Evolutionary conservation across 1,140 invertebrate genomes (phyloP), one percentile per base, ranked within the genome.

Genomic region (Conus ventricosus): DNA sequence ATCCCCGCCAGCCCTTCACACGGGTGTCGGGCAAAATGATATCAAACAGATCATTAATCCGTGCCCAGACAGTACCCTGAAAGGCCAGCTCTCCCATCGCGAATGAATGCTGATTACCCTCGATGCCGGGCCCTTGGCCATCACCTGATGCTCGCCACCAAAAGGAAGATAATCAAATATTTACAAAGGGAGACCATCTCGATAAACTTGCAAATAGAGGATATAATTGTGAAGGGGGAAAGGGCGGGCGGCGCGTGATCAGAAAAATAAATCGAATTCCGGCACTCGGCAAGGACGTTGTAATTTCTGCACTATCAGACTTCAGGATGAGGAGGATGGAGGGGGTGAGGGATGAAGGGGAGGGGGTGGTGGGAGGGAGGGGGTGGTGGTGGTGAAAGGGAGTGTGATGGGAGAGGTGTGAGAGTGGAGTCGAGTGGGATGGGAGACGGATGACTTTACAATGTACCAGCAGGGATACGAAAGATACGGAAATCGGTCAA

Each of bases 201-300:
- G 75, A 89, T 89, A 89, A 89, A 89, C 88, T 89, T 89, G 88
- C 88, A 89, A 89, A 89, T 89, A 89, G 76, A 81, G 85, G 75
- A 86, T 85, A 89, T 86, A 89, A 87, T 87, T 89, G 84, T 76
- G 13, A n/a, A 55, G 57, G 57, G 57, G 23, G 20, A 10, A 20
- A 71, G 20, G 23, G 20, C 81, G 76, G 88, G 71, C 55, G 76
- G 53, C 83, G 25, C 71, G 63, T 84, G 63, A 88, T 88, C 81
- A 88, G 82, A 85, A 88, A 85, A 88, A 88, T 89, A 84, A 81
- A 89, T 87, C 85, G 83, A 85, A 84, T 88, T 88, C 75, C 55
- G 87, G 63, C 55, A 60, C n/a, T 17, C 39, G 75, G 84, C 75
- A 75, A 85, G 53, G 84, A 85, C 27, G 55, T 63, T 63, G 88